Conservation (phyloP, 2,113 vertebrate species). For the Eudorcas thomsonii region DNA sequence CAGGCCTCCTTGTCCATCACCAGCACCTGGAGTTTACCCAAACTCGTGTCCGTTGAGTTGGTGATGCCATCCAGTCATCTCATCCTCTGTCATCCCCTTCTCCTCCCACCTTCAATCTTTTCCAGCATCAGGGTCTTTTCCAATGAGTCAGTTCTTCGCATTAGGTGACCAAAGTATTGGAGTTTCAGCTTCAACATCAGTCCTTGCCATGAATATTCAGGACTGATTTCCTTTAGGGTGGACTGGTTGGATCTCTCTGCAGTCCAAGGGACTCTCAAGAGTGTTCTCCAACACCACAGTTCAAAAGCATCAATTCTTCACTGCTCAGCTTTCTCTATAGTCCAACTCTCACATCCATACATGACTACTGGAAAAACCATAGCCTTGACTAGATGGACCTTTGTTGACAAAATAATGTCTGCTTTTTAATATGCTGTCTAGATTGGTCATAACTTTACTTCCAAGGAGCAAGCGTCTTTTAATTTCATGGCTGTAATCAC, state of each 20-base stretch:
- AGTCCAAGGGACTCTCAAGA: background rate
- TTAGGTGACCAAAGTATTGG: background rate
- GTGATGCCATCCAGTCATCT: background rate
- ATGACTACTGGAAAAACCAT: background rate
- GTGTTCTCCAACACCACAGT: background rate
- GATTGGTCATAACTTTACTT: background rate
- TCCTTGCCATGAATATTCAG: background rate
- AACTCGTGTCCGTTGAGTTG: background rate
- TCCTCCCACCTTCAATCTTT: background rate
- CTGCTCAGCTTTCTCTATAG: background rate
- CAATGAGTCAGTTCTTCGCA: background rate
- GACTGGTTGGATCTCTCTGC: background rate
- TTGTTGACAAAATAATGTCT: background rate
- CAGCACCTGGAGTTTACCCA: background rate
- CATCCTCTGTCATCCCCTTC: background rate
- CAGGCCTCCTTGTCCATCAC: background rate
- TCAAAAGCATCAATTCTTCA: background rate
- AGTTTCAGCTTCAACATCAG: background rate
- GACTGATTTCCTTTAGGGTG: background rate
- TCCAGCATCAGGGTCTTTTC: background rate
- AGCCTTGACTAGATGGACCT: background rate
- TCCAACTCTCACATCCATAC: background rate
- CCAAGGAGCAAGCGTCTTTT: background rate
- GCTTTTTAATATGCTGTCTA: background rate
- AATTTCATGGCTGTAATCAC: background rate